These are phyloP conservation scores for Cairina moschata DNA, from an alignment of 2,113 vertebrate species.

Conservation along the genomic window DNA sequence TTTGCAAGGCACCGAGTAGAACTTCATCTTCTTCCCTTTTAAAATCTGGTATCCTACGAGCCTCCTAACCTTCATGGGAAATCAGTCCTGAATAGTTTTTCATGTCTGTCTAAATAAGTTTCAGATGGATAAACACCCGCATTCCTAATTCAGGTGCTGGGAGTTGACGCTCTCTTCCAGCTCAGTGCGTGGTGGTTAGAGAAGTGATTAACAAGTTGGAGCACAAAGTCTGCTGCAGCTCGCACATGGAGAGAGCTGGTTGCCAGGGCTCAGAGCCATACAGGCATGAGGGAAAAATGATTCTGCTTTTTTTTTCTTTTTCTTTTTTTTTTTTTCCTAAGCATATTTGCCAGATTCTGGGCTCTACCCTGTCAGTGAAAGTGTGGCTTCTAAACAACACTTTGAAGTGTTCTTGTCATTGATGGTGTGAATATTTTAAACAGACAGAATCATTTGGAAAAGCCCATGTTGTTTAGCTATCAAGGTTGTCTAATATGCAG, in stretches of 20 bases:
- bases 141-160: neutral
- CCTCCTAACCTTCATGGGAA: neutral
- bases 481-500: neutral
- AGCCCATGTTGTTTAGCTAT: neutral
- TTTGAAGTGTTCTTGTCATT: neutral
- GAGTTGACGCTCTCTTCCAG: neutral
- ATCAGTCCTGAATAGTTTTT: neutral
- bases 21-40: neutral
- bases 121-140: neutral
- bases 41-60: no score
- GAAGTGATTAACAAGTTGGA: conserved; percentile 18
- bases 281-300: neutral
- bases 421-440: neutral
- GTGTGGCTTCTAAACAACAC: neutral
- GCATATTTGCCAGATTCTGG: neutral
- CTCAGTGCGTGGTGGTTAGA: neutral
- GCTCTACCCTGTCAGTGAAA: neutral
- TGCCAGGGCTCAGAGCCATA: neutral
- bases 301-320: neutral
- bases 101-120: neutral
- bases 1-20: neutral
- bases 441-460: neutral
- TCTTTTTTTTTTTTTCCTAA: neutral
- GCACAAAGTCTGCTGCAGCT: neutral
- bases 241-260: neutral